phyloP scores from a whole-genome alignment of 1,140 invertebrate species.

The Heliconius himera region DNA sequence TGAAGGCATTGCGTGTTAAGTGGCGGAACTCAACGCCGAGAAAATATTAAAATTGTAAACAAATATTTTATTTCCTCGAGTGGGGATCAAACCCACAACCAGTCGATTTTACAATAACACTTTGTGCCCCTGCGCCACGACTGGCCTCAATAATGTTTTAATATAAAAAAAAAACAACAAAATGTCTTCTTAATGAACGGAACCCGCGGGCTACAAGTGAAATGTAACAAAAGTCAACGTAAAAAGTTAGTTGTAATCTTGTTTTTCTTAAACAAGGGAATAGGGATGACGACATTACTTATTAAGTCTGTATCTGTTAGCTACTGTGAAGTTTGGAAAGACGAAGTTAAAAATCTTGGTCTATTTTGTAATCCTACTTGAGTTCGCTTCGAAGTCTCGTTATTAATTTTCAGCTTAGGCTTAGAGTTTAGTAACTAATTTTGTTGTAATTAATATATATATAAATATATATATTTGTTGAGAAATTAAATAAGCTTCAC shows the following conservation, averaged over 20 bases:
- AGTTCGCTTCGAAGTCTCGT: background rate
- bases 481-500: background rate
- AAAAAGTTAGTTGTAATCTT: background rate
- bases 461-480: background rate
- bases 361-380: slow-evolving; percentile 15
- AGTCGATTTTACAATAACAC: too few species aligned
- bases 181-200: background rate
- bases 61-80: too few species aligned
- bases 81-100: too few species aligned
- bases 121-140: too few species aligned
- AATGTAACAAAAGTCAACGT: background rate
- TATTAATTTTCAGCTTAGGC: slow-evolving; percentile 18
- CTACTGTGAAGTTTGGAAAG: slow-evolving; percentile 7
- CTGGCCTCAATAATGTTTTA: too few species aligned
- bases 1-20: background rate
- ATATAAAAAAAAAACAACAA: background rate
- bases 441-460: background rate
- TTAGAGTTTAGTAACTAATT: background rate
- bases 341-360: slow-evolving; percentile 22
- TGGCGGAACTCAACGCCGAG: too few species aligned
- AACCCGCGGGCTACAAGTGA: background rate
- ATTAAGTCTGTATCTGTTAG: slow-evolving; percentile 2
- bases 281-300: background rate
- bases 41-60: too few species aligned
- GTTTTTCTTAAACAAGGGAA: slow-evolving; percentile 2